Evolutionary conservation across 2,797 vertebrate species (phyloP), one percentile per base, ranked within the genome.

Genomic region (Taeniopygia guttata): DNA sequence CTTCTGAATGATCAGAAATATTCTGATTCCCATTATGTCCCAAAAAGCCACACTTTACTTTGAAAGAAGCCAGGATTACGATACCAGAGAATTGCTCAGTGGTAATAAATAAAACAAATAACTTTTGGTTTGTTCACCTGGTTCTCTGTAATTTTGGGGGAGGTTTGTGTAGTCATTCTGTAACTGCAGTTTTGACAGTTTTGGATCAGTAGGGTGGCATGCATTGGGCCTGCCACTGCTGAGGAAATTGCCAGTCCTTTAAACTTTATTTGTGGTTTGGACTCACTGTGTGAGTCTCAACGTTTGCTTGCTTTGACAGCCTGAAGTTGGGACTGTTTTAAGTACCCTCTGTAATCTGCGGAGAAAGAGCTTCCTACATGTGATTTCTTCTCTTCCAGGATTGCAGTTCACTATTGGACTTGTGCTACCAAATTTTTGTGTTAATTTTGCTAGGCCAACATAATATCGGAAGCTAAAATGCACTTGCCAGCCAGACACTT

Each of bases 81-180:
- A 43, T 45, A 72, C 48, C 38, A 83, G 82, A 77, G 88, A 88
- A 91, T 90, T 95, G 76, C 58, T 93, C 83, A 40, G n/a, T 82
- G 30, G 21, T 92, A 85, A 32, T 76, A 66, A 67, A 80, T 11
- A 27, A 90, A 72, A 77, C 56, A 87, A 25, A 3, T n/a, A 75
- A 51, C 52, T 91, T 94, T 26, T 68, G 68, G 19, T 38, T 96
- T 95, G 84, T 96, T 93, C 94, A 92, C 89, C 93, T 95, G 87
- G 45, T 91, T 95, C 49, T 91, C 78, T 93, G 48, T 84, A 52
- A 14, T n/a, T 13, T 11, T 42, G 15, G 4, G 14, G 8, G 16
- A n/a, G 4, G 0, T 4, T 32, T 27, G 8, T 51, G 8, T 25
- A 59, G 38, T 76, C 34, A 38, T 42, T 30, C 25, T 83, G 22